Base-by-base conservation (phyloP, 1,140 invertebrate species). In the Samia ricini region DNA sequence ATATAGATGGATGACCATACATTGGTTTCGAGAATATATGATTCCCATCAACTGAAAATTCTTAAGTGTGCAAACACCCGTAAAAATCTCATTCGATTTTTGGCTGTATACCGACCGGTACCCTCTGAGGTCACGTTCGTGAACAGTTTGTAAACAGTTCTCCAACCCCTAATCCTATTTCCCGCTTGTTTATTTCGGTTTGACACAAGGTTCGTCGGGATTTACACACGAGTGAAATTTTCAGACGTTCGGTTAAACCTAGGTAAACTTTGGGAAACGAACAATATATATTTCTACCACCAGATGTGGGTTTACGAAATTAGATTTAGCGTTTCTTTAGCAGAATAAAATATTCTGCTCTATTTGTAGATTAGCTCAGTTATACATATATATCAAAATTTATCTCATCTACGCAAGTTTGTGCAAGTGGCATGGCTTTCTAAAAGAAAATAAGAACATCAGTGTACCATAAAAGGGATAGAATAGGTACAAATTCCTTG, bases 111-210 rank as follows among this genome's bases (percentile, higher is more conserved):
- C n/a, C 36, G 12, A 55, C n/a, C 36, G 12, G 60, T 58, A 48
- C 67, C 60, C 62, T 61, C 58, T 59, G 64, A 60, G 59, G 76
- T 82, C 81, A 79, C 79, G 79, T 79, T 66, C 69, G 64, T 55
- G 62, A 60, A 60, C 69, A 67, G 72, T 79, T 79, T 72, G 81
- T 76, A 83, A 83, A 83, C 79, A 79, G 73, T 71, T 76, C 73
- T 64, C 63, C 56, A 42, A 60, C 56, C 68, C 29, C 68, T 79
- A 72, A 79, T 79, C 68, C 68, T 76, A 72, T 78, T 76, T 76
- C 61, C 62, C 56, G 64, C 60, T 71, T 71, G 68, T 76, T 76
- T 79, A 72, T 72, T 76, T 76, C 71, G 68, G 69, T 76, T 70
- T 68, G 68, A 73, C 73, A 71, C 69, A 60, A 64, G 67, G 63